Percentiles rank a stretch among this genome's conserved stretches.
These are phyloP conservation scores for Platalea minor DNA, from an alignment of 2,797 vertebrate species.

Conservation along the genomic window DNA sequence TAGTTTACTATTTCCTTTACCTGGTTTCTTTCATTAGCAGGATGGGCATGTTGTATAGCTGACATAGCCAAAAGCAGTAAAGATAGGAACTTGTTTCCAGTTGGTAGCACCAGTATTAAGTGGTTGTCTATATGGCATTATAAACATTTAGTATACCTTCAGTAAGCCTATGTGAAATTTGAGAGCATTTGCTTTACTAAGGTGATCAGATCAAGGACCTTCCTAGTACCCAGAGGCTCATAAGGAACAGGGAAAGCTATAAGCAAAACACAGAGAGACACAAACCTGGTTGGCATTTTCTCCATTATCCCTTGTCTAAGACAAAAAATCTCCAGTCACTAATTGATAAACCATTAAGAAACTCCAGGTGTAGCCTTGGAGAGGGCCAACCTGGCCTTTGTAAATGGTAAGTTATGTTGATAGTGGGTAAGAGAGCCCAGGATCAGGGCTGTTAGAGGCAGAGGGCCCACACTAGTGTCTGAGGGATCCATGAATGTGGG, in stretches of 20 bases:
- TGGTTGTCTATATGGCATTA: background rate
- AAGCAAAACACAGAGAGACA: background rate
- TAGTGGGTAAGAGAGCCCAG: background rate
- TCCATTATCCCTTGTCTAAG: background rate
- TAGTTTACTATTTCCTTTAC: background rate
- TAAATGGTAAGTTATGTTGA: background rate
- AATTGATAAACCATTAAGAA: background rate
- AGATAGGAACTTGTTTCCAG: background rate
- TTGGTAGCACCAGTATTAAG: background rate
- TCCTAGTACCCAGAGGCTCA: background rate
- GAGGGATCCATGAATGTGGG: background rate
- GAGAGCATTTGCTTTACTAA: background rate
- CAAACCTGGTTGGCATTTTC: background rate
- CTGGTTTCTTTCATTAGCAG: background rate
- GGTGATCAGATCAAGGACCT: background rate
- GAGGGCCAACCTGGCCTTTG: background rate
- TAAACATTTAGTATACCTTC: background rate
- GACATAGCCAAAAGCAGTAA: background rate
- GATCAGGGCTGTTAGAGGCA: background rate
- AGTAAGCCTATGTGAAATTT: background rate
- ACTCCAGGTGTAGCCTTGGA: background rate
- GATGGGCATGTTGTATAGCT: background rate
- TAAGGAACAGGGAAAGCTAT: background rate
- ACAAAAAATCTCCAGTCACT: background rate
- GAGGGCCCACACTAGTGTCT: background rate